phyloP scores from a whole-genome alignment of 2,113 vertebrate species.

The Boulengerochromis microlepis region DNA sequence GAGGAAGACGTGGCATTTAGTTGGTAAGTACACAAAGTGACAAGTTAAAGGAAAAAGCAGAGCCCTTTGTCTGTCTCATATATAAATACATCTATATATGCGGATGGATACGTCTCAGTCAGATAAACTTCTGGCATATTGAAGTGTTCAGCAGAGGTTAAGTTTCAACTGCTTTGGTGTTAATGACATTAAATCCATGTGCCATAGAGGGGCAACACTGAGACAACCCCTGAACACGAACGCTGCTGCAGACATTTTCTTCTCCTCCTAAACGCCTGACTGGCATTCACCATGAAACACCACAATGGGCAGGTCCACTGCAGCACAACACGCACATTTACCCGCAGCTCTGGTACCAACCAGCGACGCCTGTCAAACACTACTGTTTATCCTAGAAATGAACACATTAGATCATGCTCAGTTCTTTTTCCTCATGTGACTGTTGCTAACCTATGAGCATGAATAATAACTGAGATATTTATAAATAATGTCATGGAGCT shows the following conservation, averaged over 20 bases:
- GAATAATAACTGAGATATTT: background rate
- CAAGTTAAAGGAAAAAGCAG: background rate
- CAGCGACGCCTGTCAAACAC: background rate
- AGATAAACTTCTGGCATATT: rapidly evolving
- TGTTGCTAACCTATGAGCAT: background rate
- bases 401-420: background rate
- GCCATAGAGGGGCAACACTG: background rate
- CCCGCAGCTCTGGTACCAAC: rapidly evolving
- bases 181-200: rapidly evolving
- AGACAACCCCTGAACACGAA: background rate
- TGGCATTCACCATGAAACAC: background rate
- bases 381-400: rapidly evolving
- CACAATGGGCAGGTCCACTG: background rate
- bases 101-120: rapidly evolving
- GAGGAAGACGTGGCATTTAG: constrained; percentile 87
- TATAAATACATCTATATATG: background rate
- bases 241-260: background rate
- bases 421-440: background rate
- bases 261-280: background rate
- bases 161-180: background rate
- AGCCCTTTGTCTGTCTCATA: rapidly evolving
- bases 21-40: constrained; percentile 69
- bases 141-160: rapidly evolving
- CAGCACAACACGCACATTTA: background rate
- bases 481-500: rapidly evolving